Evolutionary conservation across 2,888 invertebrate species (phyloP).

Genomic region (Brenthis ino): DNA sequence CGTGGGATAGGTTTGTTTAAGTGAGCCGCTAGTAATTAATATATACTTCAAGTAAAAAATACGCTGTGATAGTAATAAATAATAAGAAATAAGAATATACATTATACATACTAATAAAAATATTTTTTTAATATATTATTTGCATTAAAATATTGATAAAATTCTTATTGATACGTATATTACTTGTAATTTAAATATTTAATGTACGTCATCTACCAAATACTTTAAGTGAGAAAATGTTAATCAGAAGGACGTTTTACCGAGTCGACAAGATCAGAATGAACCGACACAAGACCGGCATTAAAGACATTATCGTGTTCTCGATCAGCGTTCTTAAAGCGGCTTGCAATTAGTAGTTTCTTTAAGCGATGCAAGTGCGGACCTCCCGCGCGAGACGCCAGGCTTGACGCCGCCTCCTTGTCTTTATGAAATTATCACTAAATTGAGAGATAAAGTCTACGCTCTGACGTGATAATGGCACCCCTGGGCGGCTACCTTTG

Average conservation of each 20-base stretch:
- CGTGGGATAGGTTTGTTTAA: too few relatives aligned
- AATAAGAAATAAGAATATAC: too few relatives aligned
- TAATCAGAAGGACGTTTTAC: conserved; percentile 48
- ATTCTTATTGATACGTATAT: too few relatives aligned
- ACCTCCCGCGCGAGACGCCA: conserved; percentile 65
- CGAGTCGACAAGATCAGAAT: conserved; percentile 60
- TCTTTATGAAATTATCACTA: conserved; percentile 74
- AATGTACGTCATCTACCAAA: conserved; percentile 8
- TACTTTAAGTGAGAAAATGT: conserved; percentile 31
- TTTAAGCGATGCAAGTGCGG: conserved; percentile 51
- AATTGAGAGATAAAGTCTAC: conserved; percentile 74
- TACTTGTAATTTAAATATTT: too few relatives aligned
- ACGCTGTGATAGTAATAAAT: too few relatives aligned
- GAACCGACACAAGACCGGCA: conserved; percentile 60
- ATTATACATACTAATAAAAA: too few relatives aligned
- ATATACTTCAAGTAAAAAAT: too few relatives aligned
- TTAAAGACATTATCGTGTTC: conserved; percentile 75
- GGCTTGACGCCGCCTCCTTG: conserved; percentile 54
- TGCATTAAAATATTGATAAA: too few relatives aligned
- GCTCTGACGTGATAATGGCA: conserved; percentile 70
- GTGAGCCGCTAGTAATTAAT: too few relatives aligned
- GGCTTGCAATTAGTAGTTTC: conserved; percentile 70
- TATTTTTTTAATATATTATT: too few relatives aligned
- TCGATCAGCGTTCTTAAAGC: conserved; percentile 73
- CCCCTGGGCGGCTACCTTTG: conserved; percentile 53